Conservation (phyloP, 2,888 invertebrate species). For the Himalopsyche kuldschensis region DNA sequence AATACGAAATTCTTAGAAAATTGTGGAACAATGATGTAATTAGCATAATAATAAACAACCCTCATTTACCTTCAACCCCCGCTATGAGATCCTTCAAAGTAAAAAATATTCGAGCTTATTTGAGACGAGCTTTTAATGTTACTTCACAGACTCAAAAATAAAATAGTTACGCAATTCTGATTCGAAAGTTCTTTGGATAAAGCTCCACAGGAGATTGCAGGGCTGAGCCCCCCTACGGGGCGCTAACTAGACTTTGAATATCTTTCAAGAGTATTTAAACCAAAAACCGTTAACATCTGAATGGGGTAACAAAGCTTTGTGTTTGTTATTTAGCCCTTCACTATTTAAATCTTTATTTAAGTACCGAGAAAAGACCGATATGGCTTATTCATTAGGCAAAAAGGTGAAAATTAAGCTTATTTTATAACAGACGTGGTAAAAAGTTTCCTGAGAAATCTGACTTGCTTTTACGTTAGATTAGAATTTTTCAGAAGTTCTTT, state of each 20-base stretch:
- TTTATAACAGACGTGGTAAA: neutral
- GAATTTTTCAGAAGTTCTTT: neutral
- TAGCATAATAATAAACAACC: slow-evolving; percentile 2
- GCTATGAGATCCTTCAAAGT: neutral
- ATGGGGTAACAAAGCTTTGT: slow-evolving; percentile 12
- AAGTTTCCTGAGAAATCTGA: slow-evolving; percentile 24
- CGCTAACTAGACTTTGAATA: slow-evolving; percentile 23
- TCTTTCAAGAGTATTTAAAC: slow-evolving; percentile 6
- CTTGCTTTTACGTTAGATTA: neutral
- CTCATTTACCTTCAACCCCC: slow-evolving; percentile 6
- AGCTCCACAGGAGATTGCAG: slow-evolving; percentile 5
- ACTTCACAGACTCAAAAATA: neutral
- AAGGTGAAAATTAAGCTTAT: slow-evolving; percentile 15
- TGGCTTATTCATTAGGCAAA: slow-evolving; percentile 15
- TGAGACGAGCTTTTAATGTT: neutral
- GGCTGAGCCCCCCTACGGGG: slow-evolving; percentile 25
- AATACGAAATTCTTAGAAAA: neutral
- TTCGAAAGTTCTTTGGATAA: neutral
- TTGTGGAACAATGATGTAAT: neutral
- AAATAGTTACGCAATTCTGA: neutral
- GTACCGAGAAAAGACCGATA: slow-evolving; percentile 19
- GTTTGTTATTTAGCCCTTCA: slow-evolving; percentile 19
- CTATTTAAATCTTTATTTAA: slow-evolving; percentile 20
- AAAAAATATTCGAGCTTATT: neutral
- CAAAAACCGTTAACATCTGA: slow-evolving; percentile 37